Conservation (phyloP, 2,797 vertebrate species). For the Syncerus caffer region DNA sequence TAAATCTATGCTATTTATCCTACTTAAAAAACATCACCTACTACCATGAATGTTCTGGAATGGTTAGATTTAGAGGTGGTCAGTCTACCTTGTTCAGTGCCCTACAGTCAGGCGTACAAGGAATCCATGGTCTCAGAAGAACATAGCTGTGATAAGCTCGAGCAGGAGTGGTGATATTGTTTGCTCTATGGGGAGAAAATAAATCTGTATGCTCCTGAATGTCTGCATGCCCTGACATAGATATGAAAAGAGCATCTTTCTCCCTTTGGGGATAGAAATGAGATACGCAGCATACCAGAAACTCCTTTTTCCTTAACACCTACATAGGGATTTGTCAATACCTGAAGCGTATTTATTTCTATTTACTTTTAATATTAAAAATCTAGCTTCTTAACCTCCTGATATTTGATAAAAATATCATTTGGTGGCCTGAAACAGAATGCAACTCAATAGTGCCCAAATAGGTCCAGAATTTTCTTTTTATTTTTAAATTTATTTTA, state of each 20-base stretch:
- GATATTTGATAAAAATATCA: constrained; percentile 9
- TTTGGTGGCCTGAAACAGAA: constrained; percentile 6
- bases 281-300: not conserved
- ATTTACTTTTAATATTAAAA: constrained; percentile 18
- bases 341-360: constrained; percentile 43
- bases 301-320: not conserved
- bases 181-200: not conserved
- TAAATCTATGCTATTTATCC: not conserved
- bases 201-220: not conserved
- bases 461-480: not conserved
- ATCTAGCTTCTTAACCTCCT: constrained; percentile 15
- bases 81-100: not conserved
- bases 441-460: not conserved
- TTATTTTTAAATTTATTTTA: not conserved
- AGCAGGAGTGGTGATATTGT: not conserved
- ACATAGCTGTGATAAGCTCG: not conserved
- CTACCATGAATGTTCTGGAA: not conserved
- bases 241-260: not conserved
- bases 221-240: not conserved
- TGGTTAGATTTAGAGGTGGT: not conserved
- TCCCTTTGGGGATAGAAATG: not conserved
- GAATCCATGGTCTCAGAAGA: not conserved
- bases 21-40: not conserved
- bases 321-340: not conserved
- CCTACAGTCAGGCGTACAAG: not conserved